Evolutionary conservation across 1,140 invertebrate species (phyloP), one percentile per base, ranked within the genome.

Genomic region (Heliconius nattereri): DNA sequence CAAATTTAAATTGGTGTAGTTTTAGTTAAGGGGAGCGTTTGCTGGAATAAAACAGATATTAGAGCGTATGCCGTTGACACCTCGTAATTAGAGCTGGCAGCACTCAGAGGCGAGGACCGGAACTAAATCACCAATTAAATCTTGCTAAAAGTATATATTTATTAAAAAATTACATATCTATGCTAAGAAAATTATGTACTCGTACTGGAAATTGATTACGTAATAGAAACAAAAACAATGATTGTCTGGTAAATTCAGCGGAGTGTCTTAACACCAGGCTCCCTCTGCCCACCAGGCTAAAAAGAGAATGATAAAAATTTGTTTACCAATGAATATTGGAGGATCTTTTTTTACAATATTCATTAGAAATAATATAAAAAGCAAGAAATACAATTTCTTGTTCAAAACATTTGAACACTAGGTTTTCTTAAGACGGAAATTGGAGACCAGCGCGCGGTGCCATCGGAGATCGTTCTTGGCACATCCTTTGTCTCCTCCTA

Each of bases 81-180:
- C 60, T 45, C 57, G 75, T 70, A 70, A 76, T 76, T 76, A 75
- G 74, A 75, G 54, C 60, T 75, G 74, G 54, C 57, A 75, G 37
- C 74, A 13, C 54, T 60, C 52, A 57, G 60, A 66, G 40, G 32
- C 49, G n/a, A 20, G 32, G 54, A 76, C 60, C 9, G 54, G 60
- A 26, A 9, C 60, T 66, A 29, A 76, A 66, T 76, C 57, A 54
- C 73, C 29, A 75, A 75, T 66, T 66, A 16, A 29, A n/a, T 66
- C 57, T 5, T 26, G 13, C 26, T 76, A 76, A 76, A n/a, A 45
- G 54, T 66, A 29, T 66, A 3, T 66, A 66, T 60, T n/a, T 52
- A 52, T 20, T n/a, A 60, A 29, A 66, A 29, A 29, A 66, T n/a
- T 66, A 13, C 11, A 66, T 66, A 3, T 40, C 0, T 45, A 45